These are phyloP conservation scores for Brachionus koreanus DNA, from an alignment of 1,140 invertebrate species.

Conservation along the genomic window DNA sequence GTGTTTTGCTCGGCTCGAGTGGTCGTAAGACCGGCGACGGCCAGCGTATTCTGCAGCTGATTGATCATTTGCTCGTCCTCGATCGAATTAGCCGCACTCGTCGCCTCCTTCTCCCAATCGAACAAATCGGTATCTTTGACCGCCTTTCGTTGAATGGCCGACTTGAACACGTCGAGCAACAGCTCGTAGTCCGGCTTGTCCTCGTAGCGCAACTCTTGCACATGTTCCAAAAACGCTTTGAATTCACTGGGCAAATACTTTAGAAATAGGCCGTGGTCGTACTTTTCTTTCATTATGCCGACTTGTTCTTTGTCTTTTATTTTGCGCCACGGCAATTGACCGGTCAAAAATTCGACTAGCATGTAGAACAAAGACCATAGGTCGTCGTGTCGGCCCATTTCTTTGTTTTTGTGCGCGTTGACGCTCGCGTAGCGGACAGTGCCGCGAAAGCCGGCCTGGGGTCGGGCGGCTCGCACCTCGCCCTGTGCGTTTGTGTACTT, in stretches of 20 bases:
- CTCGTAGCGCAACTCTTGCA: constrained; percentile 78
- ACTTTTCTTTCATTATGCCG: constrained; percentile 83
- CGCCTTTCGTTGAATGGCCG: constrained; percentile 86
- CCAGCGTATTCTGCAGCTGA: constrained; percentile 1
- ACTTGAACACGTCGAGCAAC: constrained; percentile 69
- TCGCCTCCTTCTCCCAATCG: constrained; percentile 84
- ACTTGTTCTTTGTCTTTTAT: constrained; percentile 98
- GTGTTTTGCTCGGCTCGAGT: background rate
- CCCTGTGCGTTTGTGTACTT: constrained; percentile 94
- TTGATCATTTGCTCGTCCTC: background rate
- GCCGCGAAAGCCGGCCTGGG: constrained; percentile 95
- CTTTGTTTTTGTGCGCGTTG: constrained; percentile 98
- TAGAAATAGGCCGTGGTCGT: constrained; percentile 84
- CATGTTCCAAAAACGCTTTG: constrained; percentile 84
- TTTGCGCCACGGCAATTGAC: constrained; percentile 96
- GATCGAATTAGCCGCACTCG: background rate
- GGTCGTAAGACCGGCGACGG: background rate
- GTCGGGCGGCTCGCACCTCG: constrained; percentile 86
- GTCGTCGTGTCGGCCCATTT: constrained; percentile 99
- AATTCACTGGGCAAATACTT: constrained; percentile 93
- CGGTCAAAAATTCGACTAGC: constrained; percentile 97
- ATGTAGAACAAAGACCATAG: constrained; percentile 99
- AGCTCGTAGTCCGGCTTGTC: constrained; percentile 85
- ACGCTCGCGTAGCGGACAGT: constrained; percentile 99
- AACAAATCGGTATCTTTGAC: constrained; percentile 79